Conservation (phyloP, 2,113 vertebrate species). For the Tursiops truncatus region DNA sequence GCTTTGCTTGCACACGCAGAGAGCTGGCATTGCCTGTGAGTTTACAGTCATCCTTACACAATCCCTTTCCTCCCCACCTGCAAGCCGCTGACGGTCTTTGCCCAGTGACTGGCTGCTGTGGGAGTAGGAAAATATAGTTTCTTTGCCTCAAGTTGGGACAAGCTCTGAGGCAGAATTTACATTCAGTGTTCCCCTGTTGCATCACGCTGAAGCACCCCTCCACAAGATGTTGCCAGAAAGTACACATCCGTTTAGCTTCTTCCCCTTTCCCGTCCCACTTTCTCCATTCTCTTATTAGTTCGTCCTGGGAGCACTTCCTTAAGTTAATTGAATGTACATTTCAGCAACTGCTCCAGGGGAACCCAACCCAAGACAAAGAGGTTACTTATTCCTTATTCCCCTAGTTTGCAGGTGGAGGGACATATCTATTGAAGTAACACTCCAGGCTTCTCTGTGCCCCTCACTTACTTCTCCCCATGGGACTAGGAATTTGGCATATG, state of each 20-base stretch:
- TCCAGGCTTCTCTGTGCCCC: not conserved
- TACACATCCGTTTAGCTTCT: not conserved
- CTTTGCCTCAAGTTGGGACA: not conserved
- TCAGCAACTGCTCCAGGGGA: not conserved
- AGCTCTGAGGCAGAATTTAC: not conserved
- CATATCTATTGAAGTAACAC: not conserved
- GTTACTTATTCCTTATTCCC: not conserved
- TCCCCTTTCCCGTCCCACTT: not conserved
- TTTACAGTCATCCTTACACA: not conserved
- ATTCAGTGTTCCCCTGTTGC: not conserved
- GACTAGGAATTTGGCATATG: not conserved
- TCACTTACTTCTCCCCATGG: not conserved
- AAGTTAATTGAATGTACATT: not conserved
- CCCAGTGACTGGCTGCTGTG: not conserved
- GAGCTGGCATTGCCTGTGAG: not conserved
- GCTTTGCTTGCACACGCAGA: not conserved
- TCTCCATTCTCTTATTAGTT: not conserved
- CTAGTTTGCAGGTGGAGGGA: not conserved
- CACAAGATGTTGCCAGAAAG: not conserved
- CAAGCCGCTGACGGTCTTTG: not conserved
- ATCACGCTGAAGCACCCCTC: not conserved
- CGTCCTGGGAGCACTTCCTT: conserved; percentile 3
- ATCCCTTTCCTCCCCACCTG: not conserved
- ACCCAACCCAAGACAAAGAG: not conserved
- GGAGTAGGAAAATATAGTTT: not conserved